phyloP scores from a whole-genome alignment of 92 coral and sea anemone species.

The Siderastrea siderea region DNA sequence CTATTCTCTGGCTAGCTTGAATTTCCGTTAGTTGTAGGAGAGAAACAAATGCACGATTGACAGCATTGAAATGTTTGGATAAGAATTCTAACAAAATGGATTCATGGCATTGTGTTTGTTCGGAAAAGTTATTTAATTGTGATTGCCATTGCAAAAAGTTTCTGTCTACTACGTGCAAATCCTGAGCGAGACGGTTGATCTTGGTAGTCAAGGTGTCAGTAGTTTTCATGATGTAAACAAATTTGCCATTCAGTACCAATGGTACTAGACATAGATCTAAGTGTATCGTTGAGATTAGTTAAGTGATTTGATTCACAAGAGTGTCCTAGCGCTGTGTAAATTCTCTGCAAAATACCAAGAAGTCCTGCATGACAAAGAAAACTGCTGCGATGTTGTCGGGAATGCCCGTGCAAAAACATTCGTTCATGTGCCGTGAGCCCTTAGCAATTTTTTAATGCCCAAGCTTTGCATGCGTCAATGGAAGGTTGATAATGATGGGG shows the following conservation, averaged over 20 bases:
- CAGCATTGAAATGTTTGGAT: slow-evolving; percentile 36
- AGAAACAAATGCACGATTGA: slow-evolving; percentile 35
- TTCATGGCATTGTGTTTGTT: slow-evolving; percentile 6
- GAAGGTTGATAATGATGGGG: slow-evolving; percentile 8
- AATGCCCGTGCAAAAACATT: slow-evolving; percentile 8
- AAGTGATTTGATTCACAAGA: slow-evolving; percentile 32
- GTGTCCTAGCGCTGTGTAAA: slow-evolving; percentile 47
- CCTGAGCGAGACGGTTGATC: background rate
- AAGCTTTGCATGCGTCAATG: slow-evolving; percentile 17
- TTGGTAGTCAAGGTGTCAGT: slow-evolving; percentile 42
- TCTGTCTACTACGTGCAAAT: background rate
- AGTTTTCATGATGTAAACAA: background rate
- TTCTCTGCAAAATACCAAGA: slow-evolving; percentile 29
- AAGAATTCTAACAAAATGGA: slow-evolving; percentile 12
- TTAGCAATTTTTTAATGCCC: slow-evolving; percentile 21
- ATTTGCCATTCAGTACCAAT: slow-evolving; percentile 20
- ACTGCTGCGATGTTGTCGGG: slow-evolving; percentile 13
- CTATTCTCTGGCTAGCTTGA: background rate
- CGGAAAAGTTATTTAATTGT: background rate
- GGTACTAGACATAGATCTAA: slow-evolving; percentile 30
- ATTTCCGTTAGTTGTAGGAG: slow-evolving; percentile 37
- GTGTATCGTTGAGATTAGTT: slow-evolving; percentile 31
- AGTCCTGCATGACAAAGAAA: slow-evolving; percentile 63
- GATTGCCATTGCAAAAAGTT: slow-evolving; percentile 20
- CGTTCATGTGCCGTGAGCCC: slow-evolving; percentile 15